phyloP scores from a whole-genome alignment of 2,888 invertebrate species.

The Alloscopus bannaensis region DNA sequence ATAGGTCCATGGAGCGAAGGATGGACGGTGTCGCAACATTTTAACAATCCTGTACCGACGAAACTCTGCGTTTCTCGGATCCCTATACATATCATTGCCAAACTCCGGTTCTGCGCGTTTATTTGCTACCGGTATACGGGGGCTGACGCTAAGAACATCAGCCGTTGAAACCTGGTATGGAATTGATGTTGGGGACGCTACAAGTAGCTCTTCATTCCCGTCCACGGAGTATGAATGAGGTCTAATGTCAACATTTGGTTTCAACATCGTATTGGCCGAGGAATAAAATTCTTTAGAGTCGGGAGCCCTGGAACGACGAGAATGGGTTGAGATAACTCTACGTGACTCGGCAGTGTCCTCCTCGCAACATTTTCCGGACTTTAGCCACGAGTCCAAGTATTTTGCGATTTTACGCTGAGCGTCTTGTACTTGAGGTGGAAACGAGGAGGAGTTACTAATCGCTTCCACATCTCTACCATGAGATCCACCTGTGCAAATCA shows the following conservation, averaged over 20 bases:
- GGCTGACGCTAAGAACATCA: slow-evolving; percentile 52
- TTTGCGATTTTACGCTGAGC: slow-evolving; percentile 48
- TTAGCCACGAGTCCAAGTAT: slow-evolving; percentile 43
- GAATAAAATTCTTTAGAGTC: slow-evolving; percentile 29
- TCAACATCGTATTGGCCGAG: background rate
- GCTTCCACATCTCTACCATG: slow-evolving; percentile 56
- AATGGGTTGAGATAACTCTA: slow-evolving; percentile 28
- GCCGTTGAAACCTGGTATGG: slow-evolving; percentile 46
- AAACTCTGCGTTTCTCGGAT: slow-evolving; percentile 39
- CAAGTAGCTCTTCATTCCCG: background rate
- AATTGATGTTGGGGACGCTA: slow-evolving; percentile 33
- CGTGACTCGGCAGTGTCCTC: slow-evolving; percentile 19
- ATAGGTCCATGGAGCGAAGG: slow-evolving; percentile 14
- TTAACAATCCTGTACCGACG: slow-evolving; percentile 48
- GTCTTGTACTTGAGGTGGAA: slow-evolving; percentile 40
- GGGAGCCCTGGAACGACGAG: slow-evolving; percentile 30
- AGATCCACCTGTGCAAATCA: slow-evolving; percentile 49
- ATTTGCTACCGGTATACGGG: slow-evolving; percentile 36
- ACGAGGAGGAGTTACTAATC: slow-evolving; percentile 17
- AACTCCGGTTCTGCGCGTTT: background rate
- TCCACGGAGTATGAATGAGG: slow-evolving; percentile 23
- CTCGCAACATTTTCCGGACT: slow-evolving; percentile 57
- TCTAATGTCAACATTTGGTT: slow-evolving; percentile 40
- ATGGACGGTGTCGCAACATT: slow-evolving; percentile 35
- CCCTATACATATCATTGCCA: slow-evolving; percentile 21